Percentiles rank a stretch among this genome's conserved stretches.
Conservation (phyloP, 2,113 vertebrate genomes). For the Alligator sinensis region DNA sequence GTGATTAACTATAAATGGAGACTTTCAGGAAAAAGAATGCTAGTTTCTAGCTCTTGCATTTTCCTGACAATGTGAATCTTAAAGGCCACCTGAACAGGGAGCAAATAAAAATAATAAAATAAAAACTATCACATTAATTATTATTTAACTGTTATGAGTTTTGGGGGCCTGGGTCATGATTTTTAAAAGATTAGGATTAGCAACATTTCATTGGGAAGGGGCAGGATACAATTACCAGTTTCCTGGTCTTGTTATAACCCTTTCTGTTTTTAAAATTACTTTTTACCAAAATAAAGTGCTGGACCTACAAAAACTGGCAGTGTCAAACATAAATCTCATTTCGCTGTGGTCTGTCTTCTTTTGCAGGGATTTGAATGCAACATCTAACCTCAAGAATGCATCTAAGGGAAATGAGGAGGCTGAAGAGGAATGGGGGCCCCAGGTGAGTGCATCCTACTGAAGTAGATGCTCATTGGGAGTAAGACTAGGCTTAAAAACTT, state of each 20-base stretch:
- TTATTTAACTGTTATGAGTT: neutral
- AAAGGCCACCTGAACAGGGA: neutral
- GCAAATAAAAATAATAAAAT: neutral
- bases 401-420: neutral
- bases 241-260: neutral
- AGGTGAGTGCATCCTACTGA: neutral
- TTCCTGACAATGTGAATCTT: neutral
- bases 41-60: neutral
- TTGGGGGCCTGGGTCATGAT: neutral
- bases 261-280: neutral
- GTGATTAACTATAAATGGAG: neutral
- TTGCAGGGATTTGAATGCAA: neutral
- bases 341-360: neutral
- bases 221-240: neutral
- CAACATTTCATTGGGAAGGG: neutral
- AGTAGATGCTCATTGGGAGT: neutral
- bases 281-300: neutral
- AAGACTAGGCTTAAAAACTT: neutral
- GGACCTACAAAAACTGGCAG: neutral
- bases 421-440: rapidly evolving
- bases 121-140: neutral
- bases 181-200: neutral
- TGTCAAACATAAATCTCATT: neutral
- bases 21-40: neutral
- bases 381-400: neutral